Evolutionary conservation across 2,113 vertebrate species (phyloP).

Genomic region (Hiodon alosoides): DNA sequence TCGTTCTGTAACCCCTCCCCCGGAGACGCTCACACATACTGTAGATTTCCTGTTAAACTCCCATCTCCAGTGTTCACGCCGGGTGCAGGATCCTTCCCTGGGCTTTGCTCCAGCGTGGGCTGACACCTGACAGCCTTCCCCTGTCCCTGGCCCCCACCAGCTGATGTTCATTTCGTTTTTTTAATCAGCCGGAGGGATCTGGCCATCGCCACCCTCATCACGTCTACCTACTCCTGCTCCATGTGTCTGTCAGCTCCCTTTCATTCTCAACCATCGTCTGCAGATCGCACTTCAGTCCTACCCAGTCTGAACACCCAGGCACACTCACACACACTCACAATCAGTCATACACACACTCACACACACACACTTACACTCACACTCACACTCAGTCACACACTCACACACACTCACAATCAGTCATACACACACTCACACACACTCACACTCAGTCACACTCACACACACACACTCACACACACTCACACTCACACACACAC

Average conservation of each 20-base stretch:
- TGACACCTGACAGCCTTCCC: too few species aligned
- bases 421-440: slow-evolving; percentile 29
- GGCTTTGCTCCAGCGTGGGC: too few species aligned
- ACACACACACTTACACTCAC: slow-evolving; percentile 2
- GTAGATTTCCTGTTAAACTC: too few species aligned
- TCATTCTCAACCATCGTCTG: too few species aligned
- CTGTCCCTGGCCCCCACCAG: too few species aligned
- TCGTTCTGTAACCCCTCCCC: slow-evolving; percentile 41
- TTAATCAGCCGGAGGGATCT: background rate
- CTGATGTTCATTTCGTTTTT: background rate
- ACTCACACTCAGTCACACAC: slow-evolving; percentile 24
- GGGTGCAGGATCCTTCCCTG: too few species aligned
- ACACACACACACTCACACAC: slow-evolving; percentile 54
- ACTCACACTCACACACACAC: background rate
- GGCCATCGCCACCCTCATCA: too few species aligned
- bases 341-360: slow-evolving; percentile 9
- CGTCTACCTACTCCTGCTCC: too few species aligned
- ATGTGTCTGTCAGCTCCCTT: too few species aligned
- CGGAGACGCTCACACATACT: background rate
- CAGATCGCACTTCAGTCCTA: too few species aligned
- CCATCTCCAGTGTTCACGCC: too few species aligned
- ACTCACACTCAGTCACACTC: slow-evolving; percentile 28
- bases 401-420: slow-evolving; percentile 7
- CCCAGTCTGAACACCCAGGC: background rate
- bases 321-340: slow-evolving; percentile 23